These are phyloP conservation scores for Cyclina sinensis DNA, from an alignment of 1,140 invertebrate genomes.

Conservation along the genomic window DNA sequence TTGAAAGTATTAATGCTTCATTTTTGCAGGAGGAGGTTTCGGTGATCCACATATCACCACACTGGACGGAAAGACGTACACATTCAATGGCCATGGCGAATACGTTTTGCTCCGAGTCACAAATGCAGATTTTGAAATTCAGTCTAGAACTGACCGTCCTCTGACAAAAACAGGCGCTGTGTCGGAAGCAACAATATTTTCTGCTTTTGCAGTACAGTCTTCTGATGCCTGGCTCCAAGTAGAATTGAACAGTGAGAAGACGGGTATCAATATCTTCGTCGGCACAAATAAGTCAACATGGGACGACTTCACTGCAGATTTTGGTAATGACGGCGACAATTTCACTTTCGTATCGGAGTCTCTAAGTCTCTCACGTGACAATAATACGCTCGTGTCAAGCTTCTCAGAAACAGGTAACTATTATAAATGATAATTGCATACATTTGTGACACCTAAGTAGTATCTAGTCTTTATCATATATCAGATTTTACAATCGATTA, in stretches of 20 bases:
- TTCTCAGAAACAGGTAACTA: neutral
- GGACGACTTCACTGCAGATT: conserved; percentile 17
- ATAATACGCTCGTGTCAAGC: neutral
- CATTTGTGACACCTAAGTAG: no score
- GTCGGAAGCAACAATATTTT: conserved; percentile 24
- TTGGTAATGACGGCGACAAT: neutral
- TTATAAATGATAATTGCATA: no score
- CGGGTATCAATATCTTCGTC: neutral
- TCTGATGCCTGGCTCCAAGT: conserved; percentile 14
- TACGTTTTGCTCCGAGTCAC: conserved; percentile 51
- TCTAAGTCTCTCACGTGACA: neutral
- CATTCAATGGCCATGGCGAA: conserved; percentile 74
- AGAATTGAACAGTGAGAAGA: neutral
- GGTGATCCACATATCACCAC: conserved; percentile 74
- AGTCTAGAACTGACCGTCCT: neutral
- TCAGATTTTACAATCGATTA: no score
- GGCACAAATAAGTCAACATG: neutral
- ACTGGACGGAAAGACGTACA: conserved; percentile 68
- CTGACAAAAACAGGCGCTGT: neutral
- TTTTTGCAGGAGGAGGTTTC: conserved; percentile 32
- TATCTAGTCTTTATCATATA: no score
- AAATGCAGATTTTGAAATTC: conserved; percentile 24
- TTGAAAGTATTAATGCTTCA: no score
- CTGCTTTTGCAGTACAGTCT: conserved; percentile 13
- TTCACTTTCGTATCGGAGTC: neutral